These are phyloP conservation scores for Entelurus aequoreus DNA, from an alignment of 2,113 vertebrate species.

Conservation along the genomic window DNA sequence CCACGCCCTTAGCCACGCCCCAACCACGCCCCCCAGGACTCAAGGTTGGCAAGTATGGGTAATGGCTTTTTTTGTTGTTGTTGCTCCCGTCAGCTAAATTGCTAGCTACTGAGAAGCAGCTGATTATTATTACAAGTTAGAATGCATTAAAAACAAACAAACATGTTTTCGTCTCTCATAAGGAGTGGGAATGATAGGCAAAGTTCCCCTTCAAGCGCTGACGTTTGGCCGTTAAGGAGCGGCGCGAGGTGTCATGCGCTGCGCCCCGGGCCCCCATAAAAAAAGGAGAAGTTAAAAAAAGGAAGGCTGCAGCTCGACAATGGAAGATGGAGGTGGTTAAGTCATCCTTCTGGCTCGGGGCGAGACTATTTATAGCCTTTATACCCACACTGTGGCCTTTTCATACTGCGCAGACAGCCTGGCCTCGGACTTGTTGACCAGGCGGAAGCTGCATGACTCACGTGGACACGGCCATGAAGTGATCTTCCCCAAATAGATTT, in stretches of 20 bases:
- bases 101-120: too few relatives aligned
- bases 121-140: too few relatives aligned
- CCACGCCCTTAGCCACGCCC: too few relatives aligned
- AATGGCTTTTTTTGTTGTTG: too few relatives aligned
- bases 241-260: conserved; percentile 22
- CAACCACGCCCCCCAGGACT: too few relatives aligned
- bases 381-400: conserved; percentile 54
- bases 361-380: conserved; percentile 61
- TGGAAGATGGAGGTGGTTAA: conserved; percentile 42
- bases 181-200: too few relatives aligned
- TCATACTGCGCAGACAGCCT: conserved; percentile 28
- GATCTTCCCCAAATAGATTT: conserved; percentile 28
- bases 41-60: too few relatives aligned
- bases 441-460: conserved; percentile 41
- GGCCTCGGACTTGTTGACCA: conserved; percentile 38
- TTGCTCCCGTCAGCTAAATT: too few relatives aligned
- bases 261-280: conserved; percentile 29
- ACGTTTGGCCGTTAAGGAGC: conserved; percentile 11
- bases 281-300: conserved; percentile 50
- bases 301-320: conserved; percentile 35
- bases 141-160: too few relatives aligned
- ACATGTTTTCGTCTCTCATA: too few relatives aligned
- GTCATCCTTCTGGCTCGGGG: conserved; percentile 43
- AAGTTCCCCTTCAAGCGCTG: conserved; percentile 16
- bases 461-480: conserved; percentile 24